Base-by-base conservation (phyloP, 1,140 invertebrate genomes). In the Harpegnathos saltator region DNA sequence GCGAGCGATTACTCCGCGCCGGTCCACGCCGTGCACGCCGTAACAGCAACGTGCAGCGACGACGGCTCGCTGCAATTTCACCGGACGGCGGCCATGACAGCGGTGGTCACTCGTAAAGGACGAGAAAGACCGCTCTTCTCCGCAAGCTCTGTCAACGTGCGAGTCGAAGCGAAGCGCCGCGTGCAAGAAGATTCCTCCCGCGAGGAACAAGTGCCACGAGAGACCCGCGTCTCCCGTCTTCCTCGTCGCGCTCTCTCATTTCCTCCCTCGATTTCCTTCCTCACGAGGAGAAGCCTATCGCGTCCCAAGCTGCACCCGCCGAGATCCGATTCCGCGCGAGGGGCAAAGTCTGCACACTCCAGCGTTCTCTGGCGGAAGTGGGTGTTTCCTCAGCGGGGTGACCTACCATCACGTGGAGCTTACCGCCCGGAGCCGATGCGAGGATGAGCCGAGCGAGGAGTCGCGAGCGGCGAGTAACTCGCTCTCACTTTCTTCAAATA, bases 121-220 rank as follows among this genome's bases (percentile, higher is more conserved):
- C 14, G 26, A 75, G 14, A 48, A n/a, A 33, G n/a, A n/a, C n/a
- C n/a, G n/a, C n/a, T 22, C n/a, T 62, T 3, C 38, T 52, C 14
- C n/a, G 7, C 17, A 75, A 65, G 73, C 26, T 52, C 26, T 29
- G 44, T 12, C 59, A 11, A 33, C 19, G 48, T 65, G n/a, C 44
- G 33, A 65, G 38, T 77, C 48, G 26, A 74, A 74, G 56, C 58
- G n/a, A 54, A 52, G 17, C 26, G 24, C 12, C 38, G 56, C 56
- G 33, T 38, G 14, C 17, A 62, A 17, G 3, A 44, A 0, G 38
- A 9, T 9, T 44, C 11, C n/a, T n/a, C n/a, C n/a, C 15, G 14
- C 52, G 24, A 44, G 38, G 7, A 44, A 9, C 50, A 52, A 15
- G 50, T 17, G 17, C 33, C 19, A 5, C 5, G 29, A 33, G 29